Evolutionary conservation across 2,888 invertebrate species (phyloP).

Genomic region (Macaria notata): DNA sequence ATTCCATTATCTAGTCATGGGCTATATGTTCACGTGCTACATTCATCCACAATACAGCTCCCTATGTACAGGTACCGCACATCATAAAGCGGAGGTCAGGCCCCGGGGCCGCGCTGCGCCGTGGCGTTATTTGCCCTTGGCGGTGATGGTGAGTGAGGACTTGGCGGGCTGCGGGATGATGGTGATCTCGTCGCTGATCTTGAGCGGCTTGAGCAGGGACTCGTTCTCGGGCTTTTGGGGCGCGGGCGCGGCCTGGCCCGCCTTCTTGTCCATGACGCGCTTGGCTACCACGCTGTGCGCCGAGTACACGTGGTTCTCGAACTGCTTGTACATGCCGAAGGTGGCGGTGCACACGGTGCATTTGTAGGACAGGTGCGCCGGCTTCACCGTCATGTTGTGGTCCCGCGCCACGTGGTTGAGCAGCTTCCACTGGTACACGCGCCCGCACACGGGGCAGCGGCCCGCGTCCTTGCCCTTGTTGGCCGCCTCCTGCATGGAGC

Average conservation of each 20-base stretch:
- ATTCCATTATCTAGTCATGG: slow-evolving; percentile 55
- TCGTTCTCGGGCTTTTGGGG: slow-evolving; percentile 69
- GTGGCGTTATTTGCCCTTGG: slow-evolving; percentile 73
- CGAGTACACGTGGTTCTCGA: slow-evolving; percentile 97
- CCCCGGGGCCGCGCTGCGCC: slow-evolving; percentile 42
- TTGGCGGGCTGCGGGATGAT: slow-evolving; percentile 94
- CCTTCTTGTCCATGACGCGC: slow-evolving; percentile 89
- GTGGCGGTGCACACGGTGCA: slow-evolving; percentile 97
- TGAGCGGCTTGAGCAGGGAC: slow-evolving; percentile 89
- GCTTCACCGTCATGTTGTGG: slow-evolving; percentile 96
- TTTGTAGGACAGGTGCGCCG: slow-evolving; percentile 96
- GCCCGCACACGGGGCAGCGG: slow-evolving; percentile 96
- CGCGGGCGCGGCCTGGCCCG: slow-evolving; percentile 48
- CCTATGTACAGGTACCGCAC: slow-evolving; percentile 70
- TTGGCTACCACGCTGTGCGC: slow-evolving; percentile 96
- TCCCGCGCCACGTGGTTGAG: slow-evolving; percentile 96
- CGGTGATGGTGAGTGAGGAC: slow-evolving; percentile 69
- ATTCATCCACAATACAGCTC: slow-evolving; percentile 55
- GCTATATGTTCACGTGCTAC: too few relatives aligned
- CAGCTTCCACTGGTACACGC: slow-evolving; percentile 91
- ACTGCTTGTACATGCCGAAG: slow-evolving; percentile 97
- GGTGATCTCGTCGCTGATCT: slow-evolving; percentile 95
- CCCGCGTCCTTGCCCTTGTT: slow-evolving; percentile 97
- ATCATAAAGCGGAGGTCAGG: slow-evolving; percentile 49
- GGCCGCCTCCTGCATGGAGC: slow-evolving; percentile 97